phyloP scores from a whole-genome alignment of 2,113 vertebrate genomes.

The Raja brachyura region DNA sequence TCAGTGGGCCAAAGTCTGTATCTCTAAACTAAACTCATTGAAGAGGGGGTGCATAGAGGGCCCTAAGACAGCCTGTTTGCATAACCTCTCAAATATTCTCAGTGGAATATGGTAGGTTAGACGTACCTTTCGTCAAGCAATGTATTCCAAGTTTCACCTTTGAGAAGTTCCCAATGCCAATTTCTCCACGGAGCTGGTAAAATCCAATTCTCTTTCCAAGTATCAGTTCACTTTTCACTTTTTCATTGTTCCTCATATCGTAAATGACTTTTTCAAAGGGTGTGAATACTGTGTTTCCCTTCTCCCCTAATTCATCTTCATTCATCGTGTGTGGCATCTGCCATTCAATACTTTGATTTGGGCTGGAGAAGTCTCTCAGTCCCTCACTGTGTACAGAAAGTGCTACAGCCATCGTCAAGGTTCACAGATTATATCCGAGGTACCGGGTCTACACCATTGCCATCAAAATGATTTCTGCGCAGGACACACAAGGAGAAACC shows the following conservation, averaged over 20 bases:
- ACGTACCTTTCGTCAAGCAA: conserved; percentile 60
- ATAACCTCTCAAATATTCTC: neutral
- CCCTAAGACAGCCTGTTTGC: neutral
- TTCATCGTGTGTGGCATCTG: neutral
- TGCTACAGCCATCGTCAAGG: neutral
- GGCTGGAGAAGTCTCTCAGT: neutral
- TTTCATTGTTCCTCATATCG: conserved; percentile 53
- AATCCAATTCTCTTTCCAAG: conserved; percentile 55
- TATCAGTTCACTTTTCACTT: conserved; percentile 49
- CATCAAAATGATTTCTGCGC: neutral
- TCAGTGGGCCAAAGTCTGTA: no score
- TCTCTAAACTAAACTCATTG: no score
- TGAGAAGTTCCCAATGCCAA: conserved; percentile 63
- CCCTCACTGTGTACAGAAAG: neutral
- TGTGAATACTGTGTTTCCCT: conserved; percentile 35
- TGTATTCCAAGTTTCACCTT: conserved; percentile 60
- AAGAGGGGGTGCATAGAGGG: no score
- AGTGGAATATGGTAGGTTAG: neutral
- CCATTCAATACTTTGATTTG: neutral
- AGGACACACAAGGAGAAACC: neutral
- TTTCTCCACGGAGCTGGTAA: conserved; percentile 59
- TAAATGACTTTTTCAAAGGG: conserved; percentile 50
- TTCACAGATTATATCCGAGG: neutral
- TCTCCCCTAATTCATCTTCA: neutral
- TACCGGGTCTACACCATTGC: neutral